These are phyloP conservation scores for Ramphastos sulfuratus DNA, from an alignment of 2,113 vertebrate species.

Conservation along the genomic window DNA sequence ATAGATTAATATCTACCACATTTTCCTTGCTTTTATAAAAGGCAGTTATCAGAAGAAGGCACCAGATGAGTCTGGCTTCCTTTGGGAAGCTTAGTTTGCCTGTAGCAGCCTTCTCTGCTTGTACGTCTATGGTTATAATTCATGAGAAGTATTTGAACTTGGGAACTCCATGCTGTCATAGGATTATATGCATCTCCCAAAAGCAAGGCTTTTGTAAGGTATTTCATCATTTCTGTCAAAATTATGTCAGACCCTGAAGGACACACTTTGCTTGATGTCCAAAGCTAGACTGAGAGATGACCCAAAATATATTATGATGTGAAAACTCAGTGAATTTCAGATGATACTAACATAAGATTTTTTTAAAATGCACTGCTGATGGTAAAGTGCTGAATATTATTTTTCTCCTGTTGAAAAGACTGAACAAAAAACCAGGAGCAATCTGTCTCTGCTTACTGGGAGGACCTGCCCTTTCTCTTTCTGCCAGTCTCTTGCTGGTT, in stretches of 20 bases:
- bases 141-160: not conserved
- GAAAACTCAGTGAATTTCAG: not conserved
- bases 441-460: not conserved
- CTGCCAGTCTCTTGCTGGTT: not conserved
- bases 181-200: not conserved
- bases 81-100: not conserved
- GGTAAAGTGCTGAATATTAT: not conserved
- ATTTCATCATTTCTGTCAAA: not conserved
- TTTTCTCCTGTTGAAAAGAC: not conserved
- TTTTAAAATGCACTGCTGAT: not conserved
- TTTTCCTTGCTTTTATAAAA: conserved; percentile 24
- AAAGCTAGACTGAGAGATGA: not conserved
- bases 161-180: not conserved
- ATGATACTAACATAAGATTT: not conserved
- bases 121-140: not conserved
- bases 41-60: not conserved
- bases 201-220: not conserved
- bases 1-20: conserved; percentile 20
- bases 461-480: not conserved
- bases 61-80: not conserved
- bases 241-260: not conserved
- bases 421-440: not conserved
- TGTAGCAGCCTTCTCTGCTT: not conserved
- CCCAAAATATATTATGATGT: not conserved
- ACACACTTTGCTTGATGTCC: rapidly evolving